A percentile compares a stretch with the other conserved stretches of the same genome.
Conservation (phyloP, 2,113 vertebrate species). For the Rhea pennata region DNA sequence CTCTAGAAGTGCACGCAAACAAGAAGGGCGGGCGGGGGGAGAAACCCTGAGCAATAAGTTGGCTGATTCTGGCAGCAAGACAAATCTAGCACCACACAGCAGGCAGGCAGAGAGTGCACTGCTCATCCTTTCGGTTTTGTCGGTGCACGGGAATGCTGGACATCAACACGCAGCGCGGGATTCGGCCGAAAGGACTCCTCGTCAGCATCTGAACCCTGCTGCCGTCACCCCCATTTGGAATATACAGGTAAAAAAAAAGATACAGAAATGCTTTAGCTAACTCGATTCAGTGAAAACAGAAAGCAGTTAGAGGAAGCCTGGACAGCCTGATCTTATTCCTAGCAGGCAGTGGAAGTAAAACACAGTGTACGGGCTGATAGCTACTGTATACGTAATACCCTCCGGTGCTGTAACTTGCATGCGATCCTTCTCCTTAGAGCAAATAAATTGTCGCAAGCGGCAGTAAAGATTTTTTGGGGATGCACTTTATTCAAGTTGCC, state of each 20-base stretch:
- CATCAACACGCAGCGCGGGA: conserved; percentile 59
- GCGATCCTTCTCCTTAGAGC: not conserved
- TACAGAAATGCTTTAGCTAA: not conserved
- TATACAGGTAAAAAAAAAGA: conserved; percentile 71
- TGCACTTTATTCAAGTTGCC: conserved; percentile 13
- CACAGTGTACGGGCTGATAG: not conserved
- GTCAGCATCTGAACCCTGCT: not conserved
- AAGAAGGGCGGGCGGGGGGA: not conserved
- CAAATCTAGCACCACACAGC: conserved; percentile 80
- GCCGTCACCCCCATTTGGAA: conserved; percentile 42
- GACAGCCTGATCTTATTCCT: conserved; percentile 10
- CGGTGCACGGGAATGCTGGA: conserved; percentile 80
- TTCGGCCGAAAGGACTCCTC: conserved; percentile 6
- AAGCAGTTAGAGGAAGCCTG: conserved; percentile 21
- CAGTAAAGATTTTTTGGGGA: not conserved
- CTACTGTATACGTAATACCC: conserved; percentile 6
- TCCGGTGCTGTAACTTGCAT: conserved; percentile 17
- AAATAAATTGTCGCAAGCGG: conserved; percentile 36
- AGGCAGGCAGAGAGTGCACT: conserved; percentile 70
- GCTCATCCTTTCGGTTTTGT: conserved; percentile 75
- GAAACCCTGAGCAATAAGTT: conserved; percentile 74
- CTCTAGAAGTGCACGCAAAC: conserved; percentile 60
- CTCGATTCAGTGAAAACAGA: not conserved
- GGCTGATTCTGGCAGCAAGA: conserved; percentile 79
- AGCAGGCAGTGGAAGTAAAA: conserved; percentile 31